A percentile compares a stretch with the other conserved stretches of the same genome.
These are phyloP conservation scores for Taenioides sp. DNA, from an alignment of 2,797 vertebrate genomes.

Conservation along the genomic window DNA sequence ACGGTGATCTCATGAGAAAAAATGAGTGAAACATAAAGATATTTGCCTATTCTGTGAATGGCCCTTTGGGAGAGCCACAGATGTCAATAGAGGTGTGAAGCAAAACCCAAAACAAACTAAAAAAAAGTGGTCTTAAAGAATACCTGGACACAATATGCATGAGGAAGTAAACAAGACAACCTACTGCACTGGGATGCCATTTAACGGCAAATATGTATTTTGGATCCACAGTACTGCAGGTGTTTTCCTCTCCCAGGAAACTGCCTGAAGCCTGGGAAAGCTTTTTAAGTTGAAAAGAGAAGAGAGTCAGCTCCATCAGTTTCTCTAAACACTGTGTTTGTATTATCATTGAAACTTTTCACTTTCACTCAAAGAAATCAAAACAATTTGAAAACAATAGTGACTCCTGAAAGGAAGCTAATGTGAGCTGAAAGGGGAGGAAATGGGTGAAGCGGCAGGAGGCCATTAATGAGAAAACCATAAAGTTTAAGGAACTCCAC, in stretches of 20 bases:
- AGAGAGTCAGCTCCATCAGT: conserved; percentile 2
- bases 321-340: conserved; percentile 18
- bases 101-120: no score
- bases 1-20: conserved; percentile 91
- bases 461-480: conserved; percentile 70
- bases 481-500: conserved; percentile 52
- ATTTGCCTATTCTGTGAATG: conserved; percentile 72
- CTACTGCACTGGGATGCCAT: conserved; percentile 81
- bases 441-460: conserved; percentile 68
- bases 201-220: conserved; percentile 67
- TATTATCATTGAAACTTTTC: conserved; percentile 34
- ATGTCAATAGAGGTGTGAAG: conserved; percentile 58
- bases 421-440: conserved; percentile 68
- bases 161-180: conserved; percentile 84
- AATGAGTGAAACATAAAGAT: conserved; percentile 81
- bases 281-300: neutral
- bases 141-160: conserved; percentile 85
- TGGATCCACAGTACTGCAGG: conserved; percentile 62
- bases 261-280: conserved; percentile 24
- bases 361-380: conserved; percentile 33
- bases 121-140: conserved; percentile 83
- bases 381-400: conserved; percentile 57
- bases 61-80: conserved; percentile 47
- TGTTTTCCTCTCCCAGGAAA: conserved; percentile 54
- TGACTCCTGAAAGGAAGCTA: conserved; percentile 60